Conservation (phyloP, 2,797 vertebrate species). For the Myotis vivesi region DNA sequence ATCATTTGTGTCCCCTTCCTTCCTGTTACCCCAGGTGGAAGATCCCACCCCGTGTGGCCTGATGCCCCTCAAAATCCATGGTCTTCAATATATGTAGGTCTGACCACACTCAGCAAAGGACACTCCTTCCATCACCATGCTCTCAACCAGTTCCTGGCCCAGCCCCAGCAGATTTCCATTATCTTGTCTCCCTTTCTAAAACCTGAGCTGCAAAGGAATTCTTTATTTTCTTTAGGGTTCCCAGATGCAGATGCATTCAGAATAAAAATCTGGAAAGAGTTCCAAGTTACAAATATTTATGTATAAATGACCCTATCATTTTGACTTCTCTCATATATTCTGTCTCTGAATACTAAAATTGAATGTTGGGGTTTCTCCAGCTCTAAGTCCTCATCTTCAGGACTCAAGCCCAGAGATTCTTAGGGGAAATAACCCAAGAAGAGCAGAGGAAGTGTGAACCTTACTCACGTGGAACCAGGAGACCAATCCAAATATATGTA, state of each 20-base stretch:
- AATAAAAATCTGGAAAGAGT: neutral
- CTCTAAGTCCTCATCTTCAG: neutral
- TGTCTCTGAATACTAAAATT: neutral
- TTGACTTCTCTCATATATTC: neutral
- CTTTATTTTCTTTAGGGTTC: neutral
- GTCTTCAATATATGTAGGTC: neutral
- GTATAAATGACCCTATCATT: neutral
- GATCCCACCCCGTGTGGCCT: neutral
- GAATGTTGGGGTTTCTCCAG: neutral
- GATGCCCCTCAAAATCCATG: neutral
- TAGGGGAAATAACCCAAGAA: neutral
- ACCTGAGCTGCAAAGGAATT: neutral
- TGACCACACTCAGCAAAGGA: neutral
- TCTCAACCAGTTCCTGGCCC: neutral
- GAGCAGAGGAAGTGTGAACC: neutral
- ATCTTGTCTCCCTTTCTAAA: neutral
- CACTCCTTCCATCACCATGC: neutral
- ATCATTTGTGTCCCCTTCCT: neutral
- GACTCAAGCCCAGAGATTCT: neutral
- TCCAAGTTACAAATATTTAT: neutral
- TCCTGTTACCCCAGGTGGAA: neutral
- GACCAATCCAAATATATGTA: no score
- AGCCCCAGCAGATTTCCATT: neutral
- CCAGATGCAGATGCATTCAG: neutral
- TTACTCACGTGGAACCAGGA: neutral